Conservation (phyloP, 2,113 vertebrate genomes). For the Galeopterus variegatus region DNA sequence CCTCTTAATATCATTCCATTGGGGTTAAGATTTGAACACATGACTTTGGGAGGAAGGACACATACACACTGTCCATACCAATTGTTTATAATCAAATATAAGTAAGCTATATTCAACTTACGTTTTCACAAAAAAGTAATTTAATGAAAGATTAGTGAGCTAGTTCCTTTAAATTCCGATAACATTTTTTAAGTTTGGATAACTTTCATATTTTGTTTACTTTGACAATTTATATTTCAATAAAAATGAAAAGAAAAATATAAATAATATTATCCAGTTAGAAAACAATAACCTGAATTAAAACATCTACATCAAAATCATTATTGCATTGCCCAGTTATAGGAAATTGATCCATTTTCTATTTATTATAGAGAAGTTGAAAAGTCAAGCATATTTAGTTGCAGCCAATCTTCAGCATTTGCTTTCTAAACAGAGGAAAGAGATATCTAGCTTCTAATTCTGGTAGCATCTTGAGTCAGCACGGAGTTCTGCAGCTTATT, state of each 20-base stretch:
- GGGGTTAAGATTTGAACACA: not conserved
- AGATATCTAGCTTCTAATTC: constrained; percentile 62
- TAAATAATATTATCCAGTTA: not conserved
- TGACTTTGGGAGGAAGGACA: not conserved
- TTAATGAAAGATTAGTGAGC: not conserved
- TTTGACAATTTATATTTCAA: fast-evolving
- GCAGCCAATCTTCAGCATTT: not conserved
- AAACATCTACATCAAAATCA: not conserved
- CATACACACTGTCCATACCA: not conserved
- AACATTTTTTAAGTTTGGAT: not conserved
- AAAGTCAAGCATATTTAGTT: constrained; percentile 41
- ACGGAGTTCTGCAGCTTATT: constrained; percentile 72
- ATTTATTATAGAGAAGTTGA: constrained; percentile 1
- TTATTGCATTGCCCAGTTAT: not conserved
- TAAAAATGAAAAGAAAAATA: constrained; percentile 28
- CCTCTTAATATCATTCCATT: not conserved
- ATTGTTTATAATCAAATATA: not conserved
- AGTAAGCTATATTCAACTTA: not conserved
- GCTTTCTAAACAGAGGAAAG: not conserved
- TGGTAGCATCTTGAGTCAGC: constrained; percentile 38
- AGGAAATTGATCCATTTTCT: not conserved
- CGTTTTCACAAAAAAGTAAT: not conserved
- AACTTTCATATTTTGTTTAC: constrained; percentile 3
- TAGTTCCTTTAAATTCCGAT: not conserved
- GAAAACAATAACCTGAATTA: not conserved